phyloP scores from a whole-genome alignment of 1,140 invertebrate species.

The Drosophila albomicans region DNA sequence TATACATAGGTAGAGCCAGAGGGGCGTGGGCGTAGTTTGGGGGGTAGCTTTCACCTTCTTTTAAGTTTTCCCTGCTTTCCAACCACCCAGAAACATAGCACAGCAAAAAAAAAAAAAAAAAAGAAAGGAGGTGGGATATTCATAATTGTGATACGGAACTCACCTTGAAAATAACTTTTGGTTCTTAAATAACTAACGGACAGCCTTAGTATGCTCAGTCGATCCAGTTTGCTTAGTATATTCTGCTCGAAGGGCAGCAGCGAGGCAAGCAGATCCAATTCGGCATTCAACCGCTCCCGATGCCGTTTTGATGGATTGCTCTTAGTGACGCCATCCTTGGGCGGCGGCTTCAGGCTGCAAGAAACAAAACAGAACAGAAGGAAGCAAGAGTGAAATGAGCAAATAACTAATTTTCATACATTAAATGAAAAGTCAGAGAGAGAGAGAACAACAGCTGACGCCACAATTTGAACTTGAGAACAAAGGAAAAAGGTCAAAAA shows the following conservation, averaged over 20 bases:
- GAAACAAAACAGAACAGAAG: constrained; percentile 38
- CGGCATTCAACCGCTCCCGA: constrained; percentile 98
- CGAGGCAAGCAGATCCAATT: constrained; percentile 98
- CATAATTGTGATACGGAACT: constrained; percentile 75
- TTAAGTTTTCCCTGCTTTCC: constrained; percentile 11
- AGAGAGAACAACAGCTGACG: constrained; percentile 46
- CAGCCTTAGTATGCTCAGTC: constrained; percentile 97
- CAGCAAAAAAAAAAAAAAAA: too few relatives aligned
- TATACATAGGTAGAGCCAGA: not conserved
- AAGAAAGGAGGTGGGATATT: not conserved
- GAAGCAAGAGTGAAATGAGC: constrained; percentile 49
- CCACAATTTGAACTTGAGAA: constrained; percentile 39
- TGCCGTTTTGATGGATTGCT: constrained; percentile 99
- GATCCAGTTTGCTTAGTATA: constrained; percentile 98
- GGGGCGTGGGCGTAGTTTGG: not conserved
- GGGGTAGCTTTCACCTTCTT: constrained; percentile 27
- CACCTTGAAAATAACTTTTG: constrained; percentile 99
- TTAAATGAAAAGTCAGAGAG: constrained; percentile 55
- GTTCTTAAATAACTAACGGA: constrained; percentile 99
- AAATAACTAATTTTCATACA: constrained; percentile 66
- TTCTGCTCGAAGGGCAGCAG: constrained; percentile 99
- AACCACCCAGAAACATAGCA: constrained; percentile 12
- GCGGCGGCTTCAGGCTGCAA: constrained; percentile 95
- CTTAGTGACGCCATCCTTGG: constrained; percentile 98
- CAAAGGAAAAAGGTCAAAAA: constrained; percentile 64